Conservation (phyloP, 2,797 vertebrate genomes). For the Poecilia wingei region DNA sequence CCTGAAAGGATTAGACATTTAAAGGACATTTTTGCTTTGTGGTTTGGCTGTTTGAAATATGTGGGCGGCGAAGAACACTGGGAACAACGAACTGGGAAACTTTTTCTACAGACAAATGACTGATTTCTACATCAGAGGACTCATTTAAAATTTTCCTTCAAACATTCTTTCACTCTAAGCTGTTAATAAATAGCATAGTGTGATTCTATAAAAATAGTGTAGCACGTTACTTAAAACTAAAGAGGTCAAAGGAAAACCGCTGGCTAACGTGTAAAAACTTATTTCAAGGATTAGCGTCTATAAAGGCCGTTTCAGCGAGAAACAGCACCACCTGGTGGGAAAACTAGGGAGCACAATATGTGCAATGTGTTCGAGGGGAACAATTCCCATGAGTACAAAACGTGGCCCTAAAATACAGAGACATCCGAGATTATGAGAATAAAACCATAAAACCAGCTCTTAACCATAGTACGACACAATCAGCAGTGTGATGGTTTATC, state of each 20-base stretch:
- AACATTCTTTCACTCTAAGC: not conserved
- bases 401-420: not conserved
- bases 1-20: constrained; percentile 20
- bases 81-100: not conserved
- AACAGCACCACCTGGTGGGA: constrained; percentile 69
- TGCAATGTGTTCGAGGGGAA: not conserved
- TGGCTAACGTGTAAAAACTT: constrained; percentile 4
- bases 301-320: constrained; percentile 19
- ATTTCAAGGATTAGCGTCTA: constrained; percentile 20
- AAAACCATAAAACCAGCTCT: constrained; percentile 5
- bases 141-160: not conserved
- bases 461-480: constrained; percentile 10
- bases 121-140: not conserved
- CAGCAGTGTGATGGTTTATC: constrained; percentile 3
- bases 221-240: not conserved
- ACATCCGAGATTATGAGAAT: constrained; percentile 9
- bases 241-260: not conserved
- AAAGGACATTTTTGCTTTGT: constrained; percentile 17
- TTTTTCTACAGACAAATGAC: not conserved
- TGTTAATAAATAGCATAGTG: not conserved
- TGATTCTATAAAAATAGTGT: constrained; percentile 3
- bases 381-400: constrained; percentile 4
- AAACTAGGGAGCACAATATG: not conserved
- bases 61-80: not conserved
- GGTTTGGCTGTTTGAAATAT: constrained; percentile 35